Evolutionary conservation across 2,113 vertebrate genomes (phyloP), one percentile per base, ranked within the genome.

Genomic region (Pollachius pollachius): DNA sequence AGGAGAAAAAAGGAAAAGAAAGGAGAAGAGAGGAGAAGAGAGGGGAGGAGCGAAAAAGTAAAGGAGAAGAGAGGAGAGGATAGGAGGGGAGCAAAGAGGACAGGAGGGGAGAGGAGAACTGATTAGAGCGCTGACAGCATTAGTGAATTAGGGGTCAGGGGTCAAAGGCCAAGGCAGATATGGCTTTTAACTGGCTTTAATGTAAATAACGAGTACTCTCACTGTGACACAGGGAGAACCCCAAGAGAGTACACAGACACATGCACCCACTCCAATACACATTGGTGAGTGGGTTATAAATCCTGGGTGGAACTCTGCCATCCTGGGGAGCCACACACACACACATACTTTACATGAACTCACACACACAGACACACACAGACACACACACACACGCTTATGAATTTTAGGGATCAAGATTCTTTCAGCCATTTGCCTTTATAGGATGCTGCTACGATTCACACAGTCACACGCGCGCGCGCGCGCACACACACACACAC

Each of bases 131-230:
- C 17, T 52, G 64, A 52, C 17, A 52, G 64, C 5, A n/a, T 13
- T 27, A 6, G 60, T 6, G 19, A 11, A 5, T 18, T 15, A 12
- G 11, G 23, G 60, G 60, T 25, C 25, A 25, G 62, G 21, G 58
- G 5, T 61, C 13, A 23, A 69, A 62, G 65, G 70, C 78, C 77
- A 83, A 69, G 69, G 58, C 62, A 30, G 52, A 62, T 2, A n/a
- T 72, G 59, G 54, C 37, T 72, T 75, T 71, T 1, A 54, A 16
- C 15, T 37, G 61, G 58, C 52, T 65, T 68, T 77, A 65, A 65
- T 67, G 70, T 56, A 12, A 65, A 18, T 72, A n/a, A 48, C 66
- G 37, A 23, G 56, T 58, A 16, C 60, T 37, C 18, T 4, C 5
- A 41, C 30, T 64, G 62, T 64, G 30, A 41, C 62, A 70, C 37